Base-by-base conservation (phyloP, 2,113 vertebrate genomes). In the Lepisosteus osseus region DNA sequence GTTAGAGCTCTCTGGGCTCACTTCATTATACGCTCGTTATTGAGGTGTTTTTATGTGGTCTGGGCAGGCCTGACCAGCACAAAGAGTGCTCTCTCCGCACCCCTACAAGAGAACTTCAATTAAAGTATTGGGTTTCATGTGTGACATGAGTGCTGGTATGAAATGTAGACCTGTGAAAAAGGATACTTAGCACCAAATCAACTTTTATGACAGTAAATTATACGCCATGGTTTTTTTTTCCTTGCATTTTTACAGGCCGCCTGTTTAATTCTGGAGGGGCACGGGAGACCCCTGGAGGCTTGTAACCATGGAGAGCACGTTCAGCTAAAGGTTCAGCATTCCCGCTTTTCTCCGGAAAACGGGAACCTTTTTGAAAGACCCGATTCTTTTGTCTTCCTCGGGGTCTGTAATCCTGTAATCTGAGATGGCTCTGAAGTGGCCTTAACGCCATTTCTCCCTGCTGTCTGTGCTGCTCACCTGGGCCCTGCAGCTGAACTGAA, bases 201-300 rank as follows among this genome's bases (percentile, higher is more conserved):
- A 72, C 74, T 83, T 86, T 88, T 83, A 84, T 82, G 76, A 77
- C 69, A 80, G 76, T 85, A 77, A 88, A 84, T 89, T 88, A 85
- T 83, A 77, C 75, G 67, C 68, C 51, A 61, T 54, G 51, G 51
- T 74, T 62, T 72, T 71, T 76, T 47, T 59, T 54, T 44, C 59
- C 76, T 63, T 41, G 54, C 13, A 64, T 54, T 65, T 65, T 62
- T 61, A 68, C 45, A 45, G 54, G 3, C 56, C 69, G 71, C 67
- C 57, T 55, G 65, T 63, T 68, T 56, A 59, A 17, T 44, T 57
- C 45, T 62, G 42, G 66, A 65, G 70, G 56, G 70, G 54, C 17
- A 8, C 17, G 59, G 61, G 64, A 62, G 57, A 40, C n/a, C 69
- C 15, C 8, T 11, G 57, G 15, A 74, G 65, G n/a, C 56, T 45